A percentile compares a stretch with the other conserved stretches of the same genome.
Evolutionary conservation across 2,113 vertebrate genomes (phyloP).

Genomic region (Atherinomorus stipes): DNA sequence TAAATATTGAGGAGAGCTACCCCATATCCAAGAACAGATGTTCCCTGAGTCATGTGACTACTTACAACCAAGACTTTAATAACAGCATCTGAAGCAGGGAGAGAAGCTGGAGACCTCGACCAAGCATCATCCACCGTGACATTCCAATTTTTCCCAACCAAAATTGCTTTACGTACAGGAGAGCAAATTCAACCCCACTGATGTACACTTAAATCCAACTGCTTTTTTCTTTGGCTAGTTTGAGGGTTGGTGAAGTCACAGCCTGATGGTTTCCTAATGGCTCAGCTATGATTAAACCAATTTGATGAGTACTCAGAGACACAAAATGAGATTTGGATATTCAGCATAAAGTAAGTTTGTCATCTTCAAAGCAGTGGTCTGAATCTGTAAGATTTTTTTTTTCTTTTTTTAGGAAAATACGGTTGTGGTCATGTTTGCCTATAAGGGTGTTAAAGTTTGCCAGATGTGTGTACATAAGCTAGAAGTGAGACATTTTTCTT

Average conservation of each 20-base stretch:
- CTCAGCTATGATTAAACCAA: too few species aligned
- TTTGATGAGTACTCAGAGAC: too few species aligned
- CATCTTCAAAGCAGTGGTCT: not conserved
- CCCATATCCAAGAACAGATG: slow-evolving; percentile 63
- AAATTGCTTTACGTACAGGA: not conserved
- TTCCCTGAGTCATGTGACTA: slow-evolving; percentile 51
- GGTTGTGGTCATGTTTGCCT: slow-evolving; percentile 31
- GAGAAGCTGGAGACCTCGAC: slow-evolving; percentile 16
- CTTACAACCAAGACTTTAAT: slow-evolving; percentile 42
- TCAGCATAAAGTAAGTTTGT: not conserved
- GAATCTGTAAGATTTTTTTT: too few species aligned
- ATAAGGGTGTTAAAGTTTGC: slow-evolving; percentile 9
- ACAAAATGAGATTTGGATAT: too few species aligned
- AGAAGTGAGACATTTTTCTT: slow-evolving; percentile 15
- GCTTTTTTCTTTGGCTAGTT: not conserved
- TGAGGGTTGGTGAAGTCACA: not conserved
- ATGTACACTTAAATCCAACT: too few species aligned
- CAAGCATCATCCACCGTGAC: slow-evolving; percentile 16
- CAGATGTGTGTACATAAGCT: slow-evolving; percentile 54
- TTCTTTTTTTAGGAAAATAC: not conserved
- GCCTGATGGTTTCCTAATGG: too few species aligned
- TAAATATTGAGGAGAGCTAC: slow-evolving; percentile 53
- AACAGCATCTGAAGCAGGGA: slow-evolving; percentile 44
- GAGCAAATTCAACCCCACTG: too few species aligned
- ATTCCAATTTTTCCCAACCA: slow-evolving; percentile 4